Percentiles rank a stretch among this genome's conserved stretches.
These are phyloP conservation scores for Buphagus erythrorhynchus DNA, from an alignment of 2,797 vertebrate genomes.

Conservation along the genomic window DNA sequence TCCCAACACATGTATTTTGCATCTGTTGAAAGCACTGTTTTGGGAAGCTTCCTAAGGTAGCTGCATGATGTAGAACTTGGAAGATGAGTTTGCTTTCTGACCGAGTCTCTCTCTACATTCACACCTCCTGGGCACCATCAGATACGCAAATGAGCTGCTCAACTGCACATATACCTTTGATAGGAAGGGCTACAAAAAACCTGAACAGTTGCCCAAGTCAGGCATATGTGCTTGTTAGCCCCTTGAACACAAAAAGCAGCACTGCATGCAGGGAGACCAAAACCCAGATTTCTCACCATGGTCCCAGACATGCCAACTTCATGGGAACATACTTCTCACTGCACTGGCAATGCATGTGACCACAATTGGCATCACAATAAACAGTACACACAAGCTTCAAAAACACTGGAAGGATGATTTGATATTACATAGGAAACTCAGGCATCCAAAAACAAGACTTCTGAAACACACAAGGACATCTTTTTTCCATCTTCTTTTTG, in stretches of 20 bases:
- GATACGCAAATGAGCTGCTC: background rate
- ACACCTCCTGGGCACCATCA: background rate
- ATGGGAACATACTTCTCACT: background rate
- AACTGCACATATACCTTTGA: background rate
- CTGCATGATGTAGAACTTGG: background rate
- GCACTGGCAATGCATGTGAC: background rate
- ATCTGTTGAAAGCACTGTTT: background rate
- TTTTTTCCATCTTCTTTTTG: background rate
- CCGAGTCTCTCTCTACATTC: background rate
- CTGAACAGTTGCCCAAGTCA: background rate
- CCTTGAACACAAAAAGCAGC: accelerated
- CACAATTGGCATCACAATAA: background rate
- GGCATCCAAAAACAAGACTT: background rate
- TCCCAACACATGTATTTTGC: background rate
- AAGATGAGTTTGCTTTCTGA: background rate
- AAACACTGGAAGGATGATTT: background rate
- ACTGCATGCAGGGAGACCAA: background rate
- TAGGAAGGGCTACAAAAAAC: background rate
- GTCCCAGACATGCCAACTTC: background rate
- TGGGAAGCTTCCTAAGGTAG: background rate
- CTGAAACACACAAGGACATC: background rate
- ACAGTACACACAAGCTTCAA: background rate
- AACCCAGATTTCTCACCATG: background rate
- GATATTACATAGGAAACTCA: background rate
- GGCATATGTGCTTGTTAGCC: accelerated